Evolutionary conservation across 2,888 invertebrate species (phyloP).

Genomic region (Leptopterna dolabrata): DNA sequence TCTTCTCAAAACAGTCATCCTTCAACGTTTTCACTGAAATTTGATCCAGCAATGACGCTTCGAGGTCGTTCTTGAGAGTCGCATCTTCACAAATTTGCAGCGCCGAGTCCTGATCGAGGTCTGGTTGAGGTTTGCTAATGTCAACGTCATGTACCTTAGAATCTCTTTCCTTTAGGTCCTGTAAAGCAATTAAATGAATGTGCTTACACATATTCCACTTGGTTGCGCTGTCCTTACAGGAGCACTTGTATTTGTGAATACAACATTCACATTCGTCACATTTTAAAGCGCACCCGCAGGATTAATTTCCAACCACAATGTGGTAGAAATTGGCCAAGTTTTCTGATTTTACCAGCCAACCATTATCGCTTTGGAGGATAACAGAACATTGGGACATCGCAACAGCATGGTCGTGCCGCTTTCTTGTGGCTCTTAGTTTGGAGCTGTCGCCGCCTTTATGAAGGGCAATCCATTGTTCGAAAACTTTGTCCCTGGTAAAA

Average conservation of each 20-base stretch:
- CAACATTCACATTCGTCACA: slow-evolving; percentile 48
- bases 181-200: slow-evolving; percentile 37
- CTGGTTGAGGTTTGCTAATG: neutral
- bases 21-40: neutral
- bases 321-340: too few relatives aligned
- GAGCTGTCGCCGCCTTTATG: neutral
- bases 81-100: neutral
- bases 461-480: neutral
- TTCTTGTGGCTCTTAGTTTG: neutral
- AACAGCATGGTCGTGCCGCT: slow-evolving; percentile 1
- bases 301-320: too few relatives aligned
- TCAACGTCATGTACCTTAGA: neutral
- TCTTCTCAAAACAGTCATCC: neutral
- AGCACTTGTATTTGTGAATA: slow-evolving; percentile 54
- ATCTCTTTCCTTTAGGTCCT: neutral
- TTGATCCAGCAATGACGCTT: neutral
- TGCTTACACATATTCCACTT: slow-evolving; percentile 58
- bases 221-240: slow-evolving; percentile 46
- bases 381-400: neutral
- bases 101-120: neutral
- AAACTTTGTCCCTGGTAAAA: neutral
- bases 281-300: slow-evolving; percentile 10
- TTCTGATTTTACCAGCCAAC: too few relatives aligned
- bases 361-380: neutral
- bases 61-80: neutral